Evolutionary conservation across 2,888 invertebrate species (phyloP), one percentile per base, ranked within the genome.

Genomic region (Lutraria lutraria): DNA sequence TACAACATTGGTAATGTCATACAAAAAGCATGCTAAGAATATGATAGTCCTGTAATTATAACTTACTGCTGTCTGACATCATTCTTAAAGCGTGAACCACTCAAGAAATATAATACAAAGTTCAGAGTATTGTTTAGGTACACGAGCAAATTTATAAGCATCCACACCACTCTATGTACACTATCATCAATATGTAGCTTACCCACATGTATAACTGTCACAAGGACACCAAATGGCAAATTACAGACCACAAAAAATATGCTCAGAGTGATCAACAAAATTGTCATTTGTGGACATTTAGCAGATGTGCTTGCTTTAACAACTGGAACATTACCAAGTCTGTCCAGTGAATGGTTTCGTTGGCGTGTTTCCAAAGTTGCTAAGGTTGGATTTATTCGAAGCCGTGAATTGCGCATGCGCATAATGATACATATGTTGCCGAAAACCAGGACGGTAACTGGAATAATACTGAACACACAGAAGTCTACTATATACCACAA

Each of bases 101-200:
- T 93, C 19, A 94, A 83, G 83, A 94, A 93, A 85, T 95, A 95
- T n/a, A 94, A 79, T 13, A 94, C 63, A 87, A 95, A 95, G 88
- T 94, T 94, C 52, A 92, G 81, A 21, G 94, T 91, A 87, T 94
- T 92, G 85, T 94, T 94, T 15, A 92, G 90, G 87, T 95, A 95
- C 94, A 93, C 92, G 1, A 94, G 87, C 25, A 93, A 85, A 82
- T 93, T 93, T 15, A 92, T 91, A 4, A 93, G 81, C 0, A 94
- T 93, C 93, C 93, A 92, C 83, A 89, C 85, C 4, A 94, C 52
- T 0, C 53, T 19, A 25, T 90, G 92, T 83, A 25, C 91, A 15
- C 80, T 91, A 25, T 68, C 25, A n/a, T 25, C 63, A 25, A 25
- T 0, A 0, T 13, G 2, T 25, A 13, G 12, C 31, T n/a, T 31